Evolutionary conservation across 2,113 vertebrate genomes (phyloP), one percentile per base, ranked within the genome.

Genomic region (Sarotherodon lohbergeri): DNA sequence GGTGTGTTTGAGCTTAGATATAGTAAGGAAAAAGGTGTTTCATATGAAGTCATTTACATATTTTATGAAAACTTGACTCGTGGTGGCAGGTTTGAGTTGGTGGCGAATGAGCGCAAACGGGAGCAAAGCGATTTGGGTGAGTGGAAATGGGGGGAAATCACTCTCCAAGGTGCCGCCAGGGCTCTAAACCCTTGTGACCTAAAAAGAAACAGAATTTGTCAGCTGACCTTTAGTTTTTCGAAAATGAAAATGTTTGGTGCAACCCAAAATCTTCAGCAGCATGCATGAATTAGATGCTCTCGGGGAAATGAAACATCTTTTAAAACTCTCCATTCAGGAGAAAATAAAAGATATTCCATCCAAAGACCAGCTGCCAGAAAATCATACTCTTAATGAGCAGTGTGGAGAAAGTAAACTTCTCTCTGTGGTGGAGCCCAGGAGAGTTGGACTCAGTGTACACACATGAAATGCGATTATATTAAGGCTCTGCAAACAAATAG

Each of bases 391-490:
- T 95, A 96, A 95, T 95, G 94, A 92, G 92, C 88, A 91, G 88
- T 83, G 82, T 90, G 83, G 59, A 93, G 93, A 88, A 90, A 90
- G 87, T 89, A 94, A 94, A 95, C 90, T 89, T 92, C 91, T 94
- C 68, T 92, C 86, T 93, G 96, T 93, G 96, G 95, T 84, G 90
- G 90, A 96, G 96, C 96, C 96, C 93, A 94, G 95, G 95, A 97
- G 94, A 97, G 96, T 96, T 97, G 96, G 97, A 97, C 97, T 97
- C 96, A 97, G 96, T 97, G 97, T 97, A 97, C 97, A 98, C 97
- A 97, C 96, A 98, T 93, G 94, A 94, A 93, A 84, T 79, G 56
- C 91, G 95, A 96, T 96, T 94, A 95, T 94, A 92, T 93, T 95
- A 96, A 93, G 93, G 89, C 94, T 96, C 87, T 92, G 90, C 96